Base-by-base conservation (phyloP, 2,797 vertebrate species). In the Manis pentadactyla region DNA sequence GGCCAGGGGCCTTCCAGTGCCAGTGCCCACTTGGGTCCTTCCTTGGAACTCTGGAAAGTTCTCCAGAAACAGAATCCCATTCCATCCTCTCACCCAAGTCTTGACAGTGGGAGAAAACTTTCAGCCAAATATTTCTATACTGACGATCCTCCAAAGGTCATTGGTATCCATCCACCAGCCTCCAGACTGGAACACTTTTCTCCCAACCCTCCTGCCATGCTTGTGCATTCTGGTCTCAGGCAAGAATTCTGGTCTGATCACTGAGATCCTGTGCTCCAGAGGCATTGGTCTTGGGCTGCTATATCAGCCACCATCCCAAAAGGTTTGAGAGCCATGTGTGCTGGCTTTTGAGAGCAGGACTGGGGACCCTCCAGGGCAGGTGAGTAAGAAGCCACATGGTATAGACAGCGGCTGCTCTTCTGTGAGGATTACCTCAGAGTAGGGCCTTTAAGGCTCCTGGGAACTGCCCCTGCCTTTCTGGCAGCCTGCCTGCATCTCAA, bases 401-500 rank as follows among this genome's bases (percentile, higher is more conserved):
- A 88, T 21, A 94, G 9, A 29, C 25, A 97, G 25, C 4, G 73
- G 74, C 53, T 78, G 66, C 78, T 88, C 93, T 93, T 5, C 34
- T 90, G 83, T 21, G 39, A 92, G 46, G 46, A 96, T 91, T 90
- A 92, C 84, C 87, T 94, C 59, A 53, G 64, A 88, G 27, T 39
- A 63, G 86, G 55, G 77, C 71, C 82, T 95, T 94, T 93, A 71
- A 90, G 68, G 68, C 93, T 93, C 64, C 46, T 68, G 69, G 82
- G 64, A 96, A 77, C 66, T 84, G 59, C 75, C 81, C 64, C 51
- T 93, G 71, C 59, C 73, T 89, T 82, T 73, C 84, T 96, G 95
- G 96, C 94, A 78, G 71, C 42, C n/a, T 89, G 93, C 96, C 96
- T 85, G 66, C 87, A 90, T 96, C 96, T 97, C 93, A 79, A 34